Percentiles rank a stretch among this genome's conserved stretches.
Conservation (phyloP, 2,797 vertebrate genomes). For the Megaceryle alcyon region DNA sequence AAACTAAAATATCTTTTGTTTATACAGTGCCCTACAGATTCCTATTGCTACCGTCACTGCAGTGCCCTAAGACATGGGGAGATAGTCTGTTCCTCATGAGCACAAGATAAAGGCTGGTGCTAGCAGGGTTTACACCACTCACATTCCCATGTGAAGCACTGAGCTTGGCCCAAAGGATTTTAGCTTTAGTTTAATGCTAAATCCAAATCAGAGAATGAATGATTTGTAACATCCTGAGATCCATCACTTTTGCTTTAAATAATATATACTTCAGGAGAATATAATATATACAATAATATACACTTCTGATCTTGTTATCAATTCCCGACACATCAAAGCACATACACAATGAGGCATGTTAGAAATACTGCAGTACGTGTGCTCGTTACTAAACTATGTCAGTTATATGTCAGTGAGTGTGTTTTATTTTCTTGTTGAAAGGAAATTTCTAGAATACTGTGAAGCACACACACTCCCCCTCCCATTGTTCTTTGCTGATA, state of each 20-base stretch:
- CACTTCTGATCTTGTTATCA: background rate
- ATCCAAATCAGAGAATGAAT: background rate
- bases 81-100: background rate
- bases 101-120: background rate
- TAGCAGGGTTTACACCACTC: background rate
- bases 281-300: too few relatives aligned
- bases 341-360: background rate
- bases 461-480: slow-evolving; percentile 16
- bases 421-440: slow-evolving; percentile 18
- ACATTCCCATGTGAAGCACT: fast-evolving
- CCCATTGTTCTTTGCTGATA: slow-evolving; percentile 23
- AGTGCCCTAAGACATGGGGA: background rate
- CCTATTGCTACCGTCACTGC: background rate
- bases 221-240: background rate
- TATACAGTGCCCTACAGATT: background rate
- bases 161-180: background rate
- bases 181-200: background rate
- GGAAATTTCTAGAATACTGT: slow-evolving; percentile 46
- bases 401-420: background rate
- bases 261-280: background rate
- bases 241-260: background rate
- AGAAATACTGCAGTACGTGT: background rate
- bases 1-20: background rate
- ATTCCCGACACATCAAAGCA: background rate
- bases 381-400: background rate